Conservation (phyloP, 2,113 vertebrate species). For the Corythoichthys haematopterus region DNA sequence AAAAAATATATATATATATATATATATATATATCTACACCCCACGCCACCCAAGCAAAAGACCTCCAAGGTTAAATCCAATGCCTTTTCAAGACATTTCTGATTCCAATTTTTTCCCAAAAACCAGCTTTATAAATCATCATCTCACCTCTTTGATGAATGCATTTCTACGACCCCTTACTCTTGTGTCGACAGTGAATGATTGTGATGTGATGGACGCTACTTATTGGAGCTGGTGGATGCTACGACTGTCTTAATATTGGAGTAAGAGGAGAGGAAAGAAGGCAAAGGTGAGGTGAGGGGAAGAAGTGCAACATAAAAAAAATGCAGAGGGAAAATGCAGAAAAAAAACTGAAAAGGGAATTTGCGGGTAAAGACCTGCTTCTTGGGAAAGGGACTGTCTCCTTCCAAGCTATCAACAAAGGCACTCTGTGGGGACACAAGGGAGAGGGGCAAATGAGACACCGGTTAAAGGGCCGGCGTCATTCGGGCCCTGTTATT, state of each 20-base stretch:
- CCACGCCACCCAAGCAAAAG: too few relatives aligned
- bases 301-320: constrained; percentile 43
- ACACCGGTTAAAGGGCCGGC: not conserved
- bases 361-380: constrained; percentile 76
- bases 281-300: constrained; percentile 15
- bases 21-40: too few relatives aligned
- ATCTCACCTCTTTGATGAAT: constrained; percentile 44
- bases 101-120: too few relatives aligned
- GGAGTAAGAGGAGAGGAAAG: not conserved
- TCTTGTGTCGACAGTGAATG: constrained; percentile 32
- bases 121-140: not conserved
- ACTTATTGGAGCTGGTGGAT: constrained; percentile 14
- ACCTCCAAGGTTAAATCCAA: too few relatives aligned
- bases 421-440: constrained; percentile 80
- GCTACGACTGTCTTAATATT: constrained; percentile 34
- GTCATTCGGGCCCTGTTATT: constrained; percentile 8
- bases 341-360: constrained; percentile 49
- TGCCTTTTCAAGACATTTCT: too few relatives aligned
- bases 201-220: constrained; percentile 50
- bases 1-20: too few relatives aligned
- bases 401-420: constrained; percentile 85
- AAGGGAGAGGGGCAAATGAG: constrained; percentile 62
- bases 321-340: constrained; percentile 66
- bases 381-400: constrained; percentile 81
- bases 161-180: constrained; percentile 49